phyloP scores from a whole-genome alignment of 2,797 vertebrate genomes.

The Anguilla anguilla region DNA sequence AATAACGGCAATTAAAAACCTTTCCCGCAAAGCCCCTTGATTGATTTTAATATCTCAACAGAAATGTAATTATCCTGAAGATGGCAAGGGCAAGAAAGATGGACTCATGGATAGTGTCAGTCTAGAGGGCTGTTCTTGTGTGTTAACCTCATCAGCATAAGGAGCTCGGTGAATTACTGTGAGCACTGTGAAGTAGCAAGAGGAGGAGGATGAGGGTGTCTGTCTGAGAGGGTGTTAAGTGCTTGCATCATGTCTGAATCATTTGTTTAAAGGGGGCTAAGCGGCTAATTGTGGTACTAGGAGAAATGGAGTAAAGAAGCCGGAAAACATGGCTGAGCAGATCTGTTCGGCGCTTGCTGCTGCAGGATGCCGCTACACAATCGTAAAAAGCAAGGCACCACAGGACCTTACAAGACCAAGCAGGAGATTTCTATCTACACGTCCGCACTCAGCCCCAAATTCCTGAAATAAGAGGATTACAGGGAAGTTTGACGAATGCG shows the following conservation, averaged over 20 bases:
- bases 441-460: background rate
- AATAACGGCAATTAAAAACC: constrained; percentile 7
- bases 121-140: background rate
- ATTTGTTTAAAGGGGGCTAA: background rate
- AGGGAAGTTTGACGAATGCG: background rate
- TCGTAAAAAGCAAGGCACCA: background rate
- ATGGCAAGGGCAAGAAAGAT: background rate
- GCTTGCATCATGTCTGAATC: constrained; percentile 39
- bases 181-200: constrained; percentile 45
- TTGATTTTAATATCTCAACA: constrained; percentile 2
- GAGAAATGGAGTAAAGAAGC: background rate
- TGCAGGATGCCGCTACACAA: background rate
- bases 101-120: background rate
- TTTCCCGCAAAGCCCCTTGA: background rate
- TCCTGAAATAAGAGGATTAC: background rate
- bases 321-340: background rate
- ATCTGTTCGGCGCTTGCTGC: background rate
- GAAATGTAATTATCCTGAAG: background rate
- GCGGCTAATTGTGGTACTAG: background rate
- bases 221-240: constrained; percentile 57
- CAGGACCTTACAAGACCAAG: constrained; percentile 1
- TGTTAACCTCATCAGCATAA: constrained; percentile 21
- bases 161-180: constrained; percentile 33
- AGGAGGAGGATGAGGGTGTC: constrained; percentile 43
- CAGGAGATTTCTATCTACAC: background rate